These are phyloP conservation scores for Sphaeramia orbicularis DNA, from an alignment of 2,797 vertebrate species.

Conservation along the genomic window DNA sequence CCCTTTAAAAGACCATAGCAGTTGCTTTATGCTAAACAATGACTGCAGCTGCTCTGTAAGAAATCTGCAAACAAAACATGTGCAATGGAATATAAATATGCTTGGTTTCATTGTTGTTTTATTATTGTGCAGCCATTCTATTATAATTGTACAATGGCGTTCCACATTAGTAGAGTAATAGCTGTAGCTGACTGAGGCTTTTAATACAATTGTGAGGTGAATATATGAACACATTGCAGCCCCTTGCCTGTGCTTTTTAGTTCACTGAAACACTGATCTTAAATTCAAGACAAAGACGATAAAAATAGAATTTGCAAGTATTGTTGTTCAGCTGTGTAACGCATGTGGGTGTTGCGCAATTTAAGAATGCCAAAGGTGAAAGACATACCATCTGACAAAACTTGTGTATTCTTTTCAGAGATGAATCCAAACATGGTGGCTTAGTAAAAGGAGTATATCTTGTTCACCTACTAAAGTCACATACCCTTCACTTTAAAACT, in stretches of 20 bases:
- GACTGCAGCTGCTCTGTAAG: constrained; percentile 4
- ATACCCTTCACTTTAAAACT: constrained; percentile 13
- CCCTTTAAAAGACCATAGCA: background rate
- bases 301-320: constrained; percentile 12
- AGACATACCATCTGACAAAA: constrained; percentile 17
- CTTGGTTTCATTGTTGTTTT: background rate
- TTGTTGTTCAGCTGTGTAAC: constrained; percentile 3
- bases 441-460: background rate
- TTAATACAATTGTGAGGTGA: constrained; percentile 1
- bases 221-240: background rate
- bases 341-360: background rate
- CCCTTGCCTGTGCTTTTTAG: background rate
- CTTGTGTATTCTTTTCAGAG: background rate
- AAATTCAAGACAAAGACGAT: constrained; percentile 17
- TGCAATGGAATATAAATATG: background rate
- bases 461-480: background rate
- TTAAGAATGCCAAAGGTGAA: constrained; percentile 19
- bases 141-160: no score
- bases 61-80: background rate
- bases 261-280: constrained; percentile 15
- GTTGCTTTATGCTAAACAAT: constrained; percentile 1
- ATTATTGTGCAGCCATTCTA: background rate
- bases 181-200: background rate
- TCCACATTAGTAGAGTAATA: constrained; percentile 17
- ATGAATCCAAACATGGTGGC: background rate